A percentile compares a stretch with the other conserved stretches of the same genome.
Evolutionary conservation across 2,113 vertebrate species (phyloP).

Genomic region (Epinephelus moara): DNA sequence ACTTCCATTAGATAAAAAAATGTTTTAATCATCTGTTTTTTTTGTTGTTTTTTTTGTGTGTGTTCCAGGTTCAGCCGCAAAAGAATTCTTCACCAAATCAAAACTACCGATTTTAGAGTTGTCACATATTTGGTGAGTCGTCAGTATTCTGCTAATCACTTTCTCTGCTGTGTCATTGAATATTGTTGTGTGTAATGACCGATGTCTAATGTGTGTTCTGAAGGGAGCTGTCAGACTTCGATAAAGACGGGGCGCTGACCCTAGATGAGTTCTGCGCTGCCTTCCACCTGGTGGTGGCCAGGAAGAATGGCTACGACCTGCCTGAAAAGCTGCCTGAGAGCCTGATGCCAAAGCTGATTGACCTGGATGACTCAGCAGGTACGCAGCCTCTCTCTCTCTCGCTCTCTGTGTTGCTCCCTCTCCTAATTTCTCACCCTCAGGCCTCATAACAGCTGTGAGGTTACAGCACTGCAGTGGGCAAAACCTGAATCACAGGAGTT

Average conservation of each 20-base stretch:
- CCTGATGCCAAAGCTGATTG: constrained; percentile 99
- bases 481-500: background rate
- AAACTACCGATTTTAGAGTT: constrained; percentile 99
- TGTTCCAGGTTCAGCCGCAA: constrained; percentile 93
- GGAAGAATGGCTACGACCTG: constrained; percentile 98
- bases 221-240: constrained; percentile 99
- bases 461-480: constrained; percentile 1
- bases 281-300: constrained; percentile 97
- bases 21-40: background rate
- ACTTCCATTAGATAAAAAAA: background rate
- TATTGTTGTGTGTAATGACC: background rate
- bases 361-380: constrained; percentile 98
- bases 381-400: constrained; percentile 35
- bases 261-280: constrained; percentile 99
- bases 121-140: constrained; percentile 98
- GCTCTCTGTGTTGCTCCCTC: background rate
- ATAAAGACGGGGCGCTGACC: constrained; percentile 98
- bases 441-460: constrained; percentile 2
- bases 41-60: background rate
- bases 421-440: background rate
- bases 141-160: background rate
- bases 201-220: constrained; percentile 17
- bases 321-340: constrained; percentile 99
- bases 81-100: constrained; percentile 99
- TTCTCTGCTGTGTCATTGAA: background rate